Evolutionary conservation across 2,113 vertebrate genomes (phyloP).

Genomic region (Sapajus apella): DNA sequence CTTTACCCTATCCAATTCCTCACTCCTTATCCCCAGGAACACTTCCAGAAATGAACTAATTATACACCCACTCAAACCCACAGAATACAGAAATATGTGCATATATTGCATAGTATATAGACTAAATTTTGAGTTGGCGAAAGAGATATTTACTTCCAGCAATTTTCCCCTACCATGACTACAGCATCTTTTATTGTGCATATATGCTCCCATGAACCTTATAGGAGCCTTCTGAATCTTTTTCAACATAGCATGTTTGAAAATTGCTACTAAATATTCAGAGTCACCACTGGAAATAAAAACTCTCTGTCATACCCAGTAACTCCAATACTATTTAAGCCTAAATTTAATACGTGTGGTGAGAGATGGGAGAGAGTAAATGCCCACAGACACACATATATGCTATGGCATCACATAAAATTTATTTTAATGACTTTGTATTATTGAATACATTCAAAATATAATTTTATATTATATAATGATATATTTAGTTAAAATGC

Average conservation of each 20-base stretch:
- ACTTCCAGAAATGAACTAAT: background rate
- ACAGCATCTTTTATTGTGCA: background rate
- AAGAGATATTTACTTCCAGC: background rate
- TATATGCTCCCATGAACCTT: accelerated
- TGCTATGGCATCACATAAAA: background rate
- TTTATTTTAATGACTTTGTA: background rate
- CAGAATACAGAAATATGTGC: background rate
- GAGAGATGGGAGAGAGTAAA: accelerated
- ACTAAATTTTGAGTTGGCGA: background rate
- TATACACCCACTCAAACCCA: background rate
- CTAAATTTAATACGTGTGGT: background rate
- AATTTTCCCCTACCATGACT: background rate
- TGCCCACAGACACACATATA: accelerated
- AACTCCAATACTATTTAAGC: too few relatives aligned
- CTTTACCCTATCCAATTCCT: background rate
- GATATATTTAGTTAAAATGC: background rate
- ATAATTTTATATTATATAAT: too few relatives aligned
- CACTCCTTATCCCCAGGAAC: background rate
- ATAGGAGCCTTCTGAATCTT: background rate
- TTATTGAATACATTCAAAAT: background rate
- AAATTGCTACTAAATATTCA: background rate
- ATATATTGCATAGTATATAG: background rate
- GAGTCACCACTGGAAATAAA: background rate
- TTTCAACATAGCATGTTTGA: background rate
- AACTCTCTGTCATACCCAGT: background rate